Conservation (phyloP, 2,797 vertebrate genomes). For the Alca torda region DNA sequence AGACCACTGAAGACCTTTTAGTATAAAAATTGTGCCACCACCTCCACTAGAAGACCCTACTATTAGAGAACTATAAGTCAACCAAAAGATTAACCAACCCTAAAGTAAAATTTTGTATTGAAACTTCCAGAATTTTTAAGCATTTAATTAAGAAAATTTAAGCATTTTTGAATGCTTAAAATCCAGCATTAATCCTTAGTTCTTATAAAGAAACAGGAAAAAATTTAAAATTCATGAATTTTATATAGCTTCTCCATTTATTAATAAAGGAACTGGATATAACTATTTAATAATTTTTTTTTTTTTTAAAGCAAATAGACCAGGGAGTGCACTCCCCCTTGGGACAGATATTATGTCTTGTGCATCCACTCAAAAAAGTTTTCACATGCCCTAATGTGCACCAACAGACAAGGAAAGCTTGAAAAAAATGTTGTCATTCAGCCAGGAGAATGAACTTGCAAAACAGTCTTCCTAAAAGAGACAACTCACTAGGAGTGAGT, state of each 20-base stretch:
- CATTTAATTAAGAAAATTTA: background rate
- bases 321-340: background rate
- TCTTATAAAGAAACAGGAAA: background rate
- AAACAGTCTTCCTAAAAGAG: background rate
- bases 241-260: background rate
- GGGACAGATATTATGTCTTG: background rate
- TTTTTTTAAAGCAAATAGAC: background rate
- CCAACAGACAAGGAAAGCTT: background rate
- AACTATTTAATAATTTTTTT: background rate
- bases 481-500: background rate
- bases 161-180: background rate
- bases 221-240: background rate
- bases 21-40: background rate
- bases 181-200: background rate
- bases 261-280: background rate
- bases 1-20: background rate
- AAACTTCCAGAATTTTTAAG: background rate
- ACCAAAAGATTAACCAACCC: background rate
- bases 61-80: background rate
- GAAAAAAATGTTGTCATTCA: background rate
- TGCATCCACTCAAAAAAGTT: background rate
- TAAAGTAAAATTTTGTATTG: background rate
- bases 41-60: background rate
- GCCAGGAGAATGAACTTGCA: constrained; percentile 5
- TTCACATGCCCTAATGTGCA: background rate